Evolutionary conservation across 2,888 invertebrate species (phyloP), one percentile per base, ranked within the genome.

Genomic region (Operophtera brumata): DNA sequence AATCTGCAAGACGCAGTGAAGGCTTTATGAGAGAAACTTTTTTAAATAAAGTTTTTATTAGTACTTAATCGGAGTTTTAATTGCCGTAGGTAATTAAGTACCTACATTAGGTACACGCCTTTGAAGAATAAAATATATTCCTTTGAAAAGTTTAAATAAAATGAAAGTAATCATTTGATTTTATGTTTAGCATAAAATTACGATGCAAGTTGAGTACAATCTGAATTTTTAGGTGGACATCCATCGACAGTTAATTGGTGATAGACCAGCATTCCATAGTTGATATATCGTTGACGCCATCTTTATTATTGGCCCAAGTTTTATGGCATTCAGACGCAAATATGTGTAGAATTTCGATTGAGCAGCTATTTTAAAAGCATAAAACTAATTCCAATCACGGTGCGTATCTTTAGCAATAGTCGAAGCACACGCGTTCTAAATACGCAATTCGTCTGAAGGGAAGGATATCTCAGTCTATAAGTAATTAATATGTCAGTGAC

Each of bases 401-500:
- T 42, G 37, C 57, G 42, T 49, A 55, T 62, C 54, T 61, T 54
- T 49, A 47, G 59, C 64, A 56, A 66, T 64, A 66, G 61, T 54
- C 47, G 53, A 64, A 51, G 50, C 59, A 45, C 51, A 47, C 62
- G 58, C 67, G 69, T 65, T 54, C 61, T 68, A 73, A 74, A 30
- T 30, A 9, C 67, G 69, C 55, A 55, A 46, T 62, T 51, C 48
- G 28, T 37, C 37, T 35, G 59, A 47, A 54, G 48, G 46, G 51
- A 64, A 65, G 73, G 69, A 75, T 68, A 77, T 79, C 76, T 75
- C 70, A 63, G 69, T 69, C 72, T 77, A 77, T 77, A 71, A 71
- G 77, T 77, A 82, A 82, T 83, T 80, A 82, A 82, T 79, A 78
- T 77, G 82, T 82, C 80, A 77, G 68, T 73, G 62, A 56, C 64